phyloP scores from a whole-genome alignment of 2,888 invertebrate species.

The Odontocolon sp. region DNA sequence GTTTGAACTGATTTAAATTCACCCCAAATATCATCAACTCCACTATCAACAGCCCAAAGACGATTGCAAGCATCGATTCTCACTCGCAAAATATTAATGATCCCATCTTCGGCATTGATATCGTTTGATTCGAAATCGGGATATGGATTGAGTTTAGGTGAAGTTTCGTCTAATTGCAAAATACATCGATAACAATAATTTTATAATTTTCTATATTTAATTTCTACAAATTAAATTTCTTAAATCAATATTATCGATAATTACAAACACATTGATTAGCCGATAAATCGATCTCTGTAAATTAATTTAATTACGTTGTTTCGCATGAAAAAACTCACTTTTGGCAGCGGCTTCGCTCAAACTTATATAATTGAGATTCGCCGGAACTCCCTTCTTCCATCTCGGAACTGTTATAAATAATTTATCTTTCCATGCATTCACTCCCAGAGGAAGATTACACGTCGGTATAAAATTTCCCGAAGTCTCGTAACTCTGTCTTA shows the following conservation, averaged over 20 bases:
- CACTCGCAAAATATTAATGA: slow-evolving; percentile 88
- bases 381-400: slow-evolving; percentile 84
- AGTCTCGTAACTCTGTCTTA: slow-evolving; percentile 78
- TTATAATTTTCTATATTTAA: no score
- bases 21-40: slow-evolving; percentile 89
- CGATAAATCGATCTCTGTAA: no score
- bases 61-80: slow-evolving; percentile 89
- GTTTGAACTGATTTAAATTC: slow-evolving; percentile 80
- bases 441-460: slow-evolving; percentile 87
- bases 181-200: not conserved
- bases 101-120: slow-evolving; percentile 84
- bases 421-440: slow-evolving; percentile 85
- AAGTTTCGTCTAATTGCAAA: slow-evolving; percentile 83
- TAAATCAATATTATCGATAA: no score
- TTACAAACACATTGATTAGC: no score
- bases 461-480: slow-evolving; percentile 85
- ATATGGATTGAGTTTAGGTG: slow-evolving; percentile 88
- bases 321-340: no score
- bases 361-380: slow-evolving; percentile 84
- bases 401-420: slow-evolving; percentile 89
- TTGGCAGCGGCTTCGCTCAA: slow-evolving; percentile 70
- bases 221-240: no score
- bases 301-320: no score
- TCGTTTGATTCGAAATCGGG: slow-evolving; percentile 91
- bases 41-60: slow-evolving; percentile 92